phyloP scores from a whole-genome alignment of 2,797 vertebrate species.

The Rhinogobio ventralis region DNA sequence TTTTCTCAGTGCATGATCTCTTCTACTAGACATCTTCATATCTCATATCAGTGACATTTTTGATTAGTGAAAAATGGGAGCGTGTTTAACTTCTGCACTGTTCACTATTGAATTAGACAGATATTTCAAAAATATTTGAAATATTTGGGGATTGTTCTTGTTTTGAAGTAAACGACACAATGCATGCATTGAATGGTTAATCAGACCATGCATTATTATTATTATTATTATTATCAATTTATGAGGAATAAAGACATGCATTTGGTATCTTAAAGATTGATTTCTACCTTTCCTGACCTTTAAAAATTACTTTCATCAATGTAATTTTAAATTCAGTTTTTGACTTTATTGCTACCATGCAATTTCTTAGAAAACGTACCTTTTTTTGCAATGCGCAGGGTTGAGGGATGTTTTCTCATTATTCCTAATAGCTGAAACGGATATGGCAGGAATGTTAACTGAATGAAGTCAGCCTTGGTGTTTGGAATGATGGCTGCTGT shows the following conservation, averaged over 20 bases:
- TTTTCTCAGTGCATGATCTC: not conserved
- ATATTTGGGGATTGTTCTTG: not conserved
- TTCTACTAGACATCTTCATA: not conserved
- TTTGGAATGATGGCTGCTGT: conserved; percentile 1
- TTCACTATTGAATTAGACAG: not conserved
- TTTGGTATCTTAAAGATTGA: not conserved
- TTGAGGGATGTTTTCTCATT: not conserved
- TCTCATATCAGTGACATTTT: not conserved
- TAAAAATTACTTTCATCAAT: not conserved
- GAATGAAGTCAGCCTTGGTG: conserved; percentile 1
- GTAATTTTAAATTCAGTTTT: not conserved
- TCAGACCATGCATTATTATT: not conserved
- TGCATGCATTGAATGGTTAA: not conserved
- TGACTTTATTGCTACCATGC: not conserved
- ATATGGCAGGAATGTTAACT: not conserved
- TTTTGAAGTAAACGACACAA: not conserved
- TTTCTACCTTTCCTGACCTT: not conserved
- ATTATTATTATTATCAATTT: not conserved
- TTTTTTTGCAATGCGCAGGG: not conserved
- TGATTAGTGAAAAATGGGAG: not conserved
- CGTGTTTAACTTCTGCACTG: not conserved
- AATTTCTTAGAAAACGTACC: not conserved
- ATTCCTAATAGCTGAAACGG: not conserved
- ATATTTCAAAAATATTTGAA: not conserved
- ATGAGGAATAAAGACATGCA: not conserved